Percentiles rank a stretch among this genome's conserved stretches.
These are phyloP conservation scores for Mesodorylaimus sp. DNA, from an alignment of 2,888 invertebrate genomes.

Conservation along the genomic window DNA sequence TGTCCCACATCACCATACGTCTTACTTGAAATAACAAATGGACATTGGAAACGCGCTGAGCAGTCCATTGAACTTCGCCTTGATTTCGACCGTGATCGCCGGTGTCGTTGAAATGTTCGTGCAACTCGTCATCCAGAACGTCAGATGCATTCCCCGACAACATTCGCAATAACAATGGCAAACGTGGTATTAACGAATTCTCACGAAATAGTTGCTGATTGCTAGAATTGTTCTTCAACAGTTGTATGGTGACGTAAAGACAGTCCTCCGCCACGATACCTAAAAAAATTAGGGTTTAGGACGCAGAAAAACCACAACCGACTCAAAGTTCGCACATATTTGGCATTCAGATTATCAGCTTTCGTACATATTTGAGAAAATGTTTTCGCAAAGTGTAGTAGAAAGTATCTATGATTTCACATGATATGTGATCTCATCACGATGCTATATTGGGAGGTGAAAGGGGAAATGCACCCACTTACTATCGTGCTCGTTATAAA, in stretches of 20 bases:
- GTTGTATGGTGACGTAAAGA: conserved; percentile 68
- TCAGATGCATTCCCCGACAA: conserved; percentile 16
- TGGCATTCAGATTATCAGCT: too few relatives aligned
- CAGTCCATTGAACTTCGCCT: conserved; percentile 51
- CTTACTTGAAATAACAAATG: conserved; percentile 68
- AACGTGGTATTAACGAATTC: conserved; percentile 60
- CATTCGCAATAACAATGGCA: conserved; percentile 64
- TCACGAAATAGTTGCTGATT: conserved; percentile 98
- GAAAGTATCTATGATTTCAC: too few relatives aligned
- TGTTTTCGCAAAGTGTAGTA: too few relatives aligned
- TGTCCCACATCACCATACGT: neutral
- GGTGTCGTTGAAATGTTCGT: conserved; percentile 8
- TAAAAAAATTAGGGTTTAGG: conserved; percentile 16
- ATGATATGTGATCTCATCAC: too few relatives aligned
- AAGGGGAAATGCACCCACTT: conserved; percentile 43
- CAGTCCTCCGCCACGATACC: conserved; percentile 93
- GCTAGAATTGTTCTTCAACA: conserved; percentile 79
- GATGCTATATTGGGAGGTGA: too few relatives aligned
- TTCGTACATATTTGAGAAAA: too few relatives aligned
- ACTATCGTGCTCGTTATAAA: conserved; percentile 69
- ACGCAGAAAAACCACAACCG: neutral
- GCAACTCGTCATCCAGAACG: conserved; percentile 11
- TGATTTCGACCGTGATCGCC: conserved; percentile 43
- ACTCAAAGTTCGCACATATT: neutral
- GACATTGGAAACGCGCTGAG: conserved; percentile 82